phyloP scores from a whole-genome alignment of 2,888 invertebrate species.

The Pseudococcus viburni region DNA sequence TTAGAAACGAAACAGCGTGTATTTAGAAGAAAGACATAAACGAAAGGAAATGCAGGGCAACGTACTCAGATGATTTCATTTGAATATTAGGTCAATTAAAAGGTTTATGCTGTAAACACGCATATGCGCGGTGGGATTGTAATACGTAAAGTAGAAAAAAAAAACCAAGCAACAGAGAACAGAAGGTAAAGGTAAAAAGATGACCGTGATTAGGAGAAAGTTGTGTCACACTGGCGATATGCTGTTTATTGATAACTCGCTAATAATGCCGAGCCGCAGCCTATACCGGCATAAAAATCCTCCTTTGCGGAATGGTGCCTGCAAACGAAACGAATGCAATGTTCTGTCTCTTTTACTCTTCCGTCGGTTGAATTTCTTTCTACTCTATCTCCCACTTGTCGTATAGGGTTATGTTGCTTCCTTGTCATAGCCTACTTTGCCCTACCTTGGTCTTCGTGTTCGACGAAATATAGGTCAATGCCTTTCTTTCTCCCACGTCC shows the following conservation, averaged over 20 bases:
- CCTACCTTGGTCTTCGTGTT: conserved; percentile 53
- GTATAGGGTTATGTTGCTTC: conserved; percentile 55
- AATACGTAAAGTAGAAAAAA: neutral
- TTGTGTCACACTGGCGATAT: conserved; percentile 63
- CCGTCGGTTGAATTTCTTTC: conserved; percentile 40
- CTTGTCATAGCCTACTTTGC: conserved; percentile 66
- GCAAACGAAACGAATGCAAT: conserved; percentile 20
- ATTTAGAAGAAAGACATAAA: conserved; percentile 56
- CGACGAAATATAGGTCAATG: conserved; percentile 63
- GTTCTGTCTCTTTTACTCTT: conserved; percentile 45
- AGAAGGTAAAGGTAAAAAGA: conserved; percentile 51
- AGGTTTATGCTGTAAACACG: conserved; percentile 49
- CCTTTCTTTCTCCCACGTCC: conserved; percentile 66
- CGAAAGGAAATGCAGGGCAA: conserved; percentile 65
- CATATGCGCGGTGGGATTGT: conserved; percentile 35
- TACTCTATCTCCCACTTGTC: conserved; percentile 54
- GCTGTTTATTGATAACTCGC: conserved; percentile 63
- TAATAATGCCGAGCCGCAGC: conserved; percentile 38
- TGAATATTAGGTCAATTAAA: conserved; percentile 64
- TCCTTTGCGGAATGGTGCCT: conserved; percentile 31
- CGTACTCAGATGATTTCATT: conserved; percentile 62
- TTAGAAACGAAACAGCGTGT: conserved; percentile 50
- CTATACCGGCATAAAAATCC: conserved; percentile 58
- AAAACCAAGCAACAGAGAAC: neutral
- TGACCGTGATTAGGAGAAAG: conserved; percentile 66